phyloP scores from a whole-genome alignment of 2,888 invertebrate genomes.

The Drosophila niveifrons region DNA sequence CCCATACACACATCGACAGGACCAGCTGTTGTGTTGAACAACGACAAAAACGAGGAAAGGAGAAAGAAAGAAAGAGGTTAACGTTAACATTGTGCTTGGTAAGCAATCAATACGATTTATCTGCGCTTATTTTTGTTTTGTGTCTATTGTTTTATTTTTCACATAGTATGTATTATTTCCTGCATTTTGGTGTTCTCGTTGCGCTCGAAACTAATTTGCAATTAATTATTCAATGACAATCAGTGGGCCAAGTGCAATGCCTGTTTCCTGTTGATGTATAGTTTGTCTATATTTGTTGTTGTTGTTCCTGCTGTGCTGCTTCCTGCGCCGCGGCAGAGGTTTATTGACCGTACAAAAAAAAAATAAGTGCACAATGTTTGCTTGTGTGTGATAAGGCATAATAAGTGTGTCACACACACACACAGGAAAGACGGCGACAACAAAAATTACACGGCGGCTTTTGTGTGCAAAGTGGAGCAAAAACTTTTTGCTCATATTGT shows the following conservation, averaged over 20 bases:
- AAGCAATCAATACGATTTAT: constrained; percentile 69
- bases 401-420: constrained; percentile 66
- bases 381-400: constrained; percentile 54
- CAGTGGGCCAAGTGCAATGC: constrained; percentile 33
- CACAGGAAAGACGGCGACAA: constrained; percentile 31
- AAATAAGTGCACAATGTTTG: constrained; percentile 39
- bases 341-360: constrained; percentile 54
- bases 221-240: constrained; percentile 49
- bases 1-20: constrained; percentile 33
- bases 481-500: constrained; percentile 61
- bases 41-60: constrained; percentile 17
- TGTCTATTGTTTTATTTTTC: constrained; percentile 18
- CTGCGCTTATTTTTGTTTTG: constrained; percentile 51
- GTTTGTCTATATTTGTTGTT: constrained; percentile 12
- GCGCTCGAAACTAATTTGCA: constrained; percentile 22
- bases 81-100: constrained; percentile 70
- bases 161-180: not conserved
- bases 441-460: constrained; percentile 55
- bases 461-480: constrained; percentile 70
- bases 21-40: constrained; percentile 66
- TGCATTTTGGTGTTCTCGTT: not conserved
- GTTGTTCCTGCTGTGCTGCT: constrained; percentile 29
- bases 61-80: constrained; percentile 44
- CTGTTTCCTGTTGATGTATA: constrained; percentile 35
- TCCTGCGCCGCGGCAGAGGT: constrained; percentile 47